These are phyloP conservation scores for Ceyx margarethae DNA, from an alignment of 2,113 vertebrate species.

Conservation along the genomic window DNA sequence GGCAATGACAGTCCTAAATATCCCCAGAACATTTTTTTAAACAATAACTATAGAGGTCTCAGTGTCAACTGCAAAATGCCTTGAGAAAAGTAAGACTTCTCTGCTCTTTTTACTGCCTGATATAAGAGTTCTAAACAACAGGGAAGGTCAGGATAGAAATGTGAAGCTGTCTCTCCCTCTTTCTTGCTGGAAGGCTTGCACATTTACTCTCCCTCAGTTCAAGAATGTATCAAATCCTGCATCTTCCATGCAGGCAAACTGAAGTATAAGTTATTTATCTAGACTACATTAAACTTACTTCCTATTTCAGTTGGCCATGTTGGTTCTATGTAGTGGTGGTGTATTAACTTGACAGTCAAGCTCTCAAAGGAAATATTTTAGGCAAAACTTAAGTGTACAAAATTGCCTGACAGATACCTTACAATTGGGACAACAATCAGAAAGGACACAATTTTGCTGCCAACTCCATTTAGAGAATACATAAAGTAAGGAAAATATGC, in stretches of 20 bases:
- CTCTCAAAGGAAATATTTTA: background rate
- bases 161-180: background rate
- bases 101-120: background rate
- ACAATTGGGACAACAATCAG: background rate
- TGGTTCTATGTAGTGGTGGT: accelerated
- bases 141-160: background rate
- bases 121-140: background rate
- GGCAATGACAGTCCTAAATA: background rate
- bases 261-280: background rate
- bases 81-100: background rate
- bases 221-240: background rate
- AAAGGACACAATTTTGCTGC: background rate
- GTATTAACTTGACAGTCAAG: background rate
- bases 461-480: background rate
- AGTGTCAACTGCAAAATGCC: background rate
- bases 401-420: background rate
- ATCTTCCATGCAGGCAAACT: background rate
- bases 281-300: background rate
- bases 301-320: background rate
- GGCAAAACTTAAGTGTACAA: background rate
- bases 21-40: background rate
- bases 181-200: background rate
- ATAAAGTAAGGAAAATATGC: background rate
- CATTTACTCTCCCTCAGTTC: background rate
- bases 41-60: background rate